phyloP scores from a whole-genome alignment of 2,113 vertebrate species.

The Platichthys stellatus region DNA sequence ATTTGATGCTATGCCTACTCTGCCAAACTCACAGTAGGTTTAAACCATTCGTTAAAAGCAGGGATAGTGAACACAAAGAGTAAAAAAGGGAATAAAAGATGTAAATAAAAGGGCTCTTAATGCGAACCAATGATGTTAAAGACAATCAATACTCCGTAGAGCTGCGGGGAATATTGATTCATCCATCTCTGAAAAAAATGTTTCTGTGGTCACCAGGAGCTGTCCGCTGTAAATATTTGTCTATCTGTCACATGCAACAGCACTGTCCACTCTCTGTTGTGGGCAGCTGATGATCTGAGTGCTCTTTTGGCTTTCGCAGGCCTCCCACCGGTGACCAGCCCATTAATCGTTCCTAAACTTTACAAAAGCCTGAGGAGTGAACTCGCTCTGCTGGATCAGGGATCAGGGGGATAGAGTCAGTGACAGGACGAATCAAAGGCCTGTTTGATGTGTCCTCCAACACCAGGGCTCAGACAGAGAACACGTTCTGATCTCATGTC shows the following conservation, averaged over 20 bases:
- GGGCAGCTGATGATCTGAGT: too few species aligned
- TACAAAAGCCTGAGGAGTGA: not conserved
- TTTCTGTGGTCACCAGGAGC: not conserved
- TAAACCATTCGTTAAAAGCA: not conserved
- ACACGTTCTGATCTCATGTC: constrained; percentile 31
- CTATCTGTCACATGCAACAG: not conserved
- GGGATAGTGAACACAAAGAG: not conserved
- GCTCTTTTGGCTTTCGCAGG: not conserved
- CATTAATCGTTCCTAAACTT: constrained; percentile 15
- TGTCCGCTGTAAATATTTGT: not conserved
- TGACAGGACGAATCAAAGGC: constrained; percentile 55
- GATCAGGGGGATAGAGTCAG: constrained; percentile 38
- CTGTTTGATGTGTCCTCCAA: constrained; percentile 60
- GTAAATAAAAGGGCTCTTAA: not conserved
- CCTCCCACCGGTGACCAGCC: not conserved
- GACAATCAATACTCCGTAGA: not conserved
- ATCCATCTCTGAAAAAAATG: not conserved
- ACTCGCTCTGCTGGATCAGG: constrained; percentile 14
- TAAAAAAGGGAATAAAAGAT: not conserved
- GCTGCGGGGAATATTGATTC: not conserved
- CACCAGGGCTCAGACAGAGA: constrained; percentile 45
- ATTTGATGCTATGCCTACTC: not conserved
- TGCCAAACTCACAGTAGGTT: not conserved
- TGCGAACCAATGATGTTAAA: not conserved
- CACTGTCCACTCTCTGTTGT: not conserved